Base-by-base conservation (phyloP, 2,888 invertebrate species). In the Oconnorella tubifera region DNA sequence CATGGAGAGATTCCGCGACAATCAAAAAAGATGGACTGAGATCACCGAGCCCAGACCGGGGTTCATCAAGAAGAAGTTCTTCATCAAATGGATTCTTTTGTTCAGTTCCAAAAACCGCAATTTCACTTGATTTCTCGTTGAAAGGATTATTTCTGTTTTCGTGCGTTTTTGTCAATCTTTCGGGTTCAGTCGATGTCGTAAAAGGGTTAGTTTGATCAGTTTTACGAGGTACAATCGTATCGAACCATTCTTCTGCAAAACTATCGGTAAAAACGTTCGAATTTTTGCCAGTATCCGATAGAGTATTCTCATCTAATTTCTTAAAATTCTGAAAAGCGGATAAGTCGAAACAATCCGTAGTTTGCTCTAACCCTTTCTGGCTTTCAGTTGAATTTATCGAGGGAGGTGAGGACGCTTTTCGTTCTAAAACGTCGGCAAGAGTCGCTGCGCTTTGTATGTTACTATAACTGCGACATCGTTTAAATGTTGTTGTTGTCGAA, bases 391-490 rank as follows among this genome's bases (percentile, higher is more conserved):
- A 23, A 6, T 40, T 40, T 6, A 40, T 40, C 40, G 40, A 40
- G 19, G 40, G 40, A 6, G 40, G 40, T 23, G 53, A 51, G 25
- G 6, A 10, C 14, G 53, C 53, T 27, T 51, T 51, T 6, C 53
- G 14, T 27, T 51, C 53, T 6, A 51, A 27, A 6, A 51, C 53
- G 14, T 10, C 53, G 6, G 53, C 53, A 6, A 51, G 53, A 10
- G 53, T 27, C 10, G 53, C 53, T 51, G 53, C 53, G 53, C 53
- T 51, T 27, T 62, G 62, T 27, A 66, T 66, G 59, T 66, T 66
- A 33, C 59, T 62, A 56, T 66, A 66, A 33, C 66, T 66, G 14
- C 62, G 66, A 59, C 66, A 66, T 3, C 66, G 64, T 49, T 63
- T 62, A 51, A 60, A 60, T 10, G 51, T 48, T 4, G 49, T 28